phyloP scores from a whole-genome alignment of 2,888 invertebrate species.

The Acanthosepion pharaonis region DNA sequence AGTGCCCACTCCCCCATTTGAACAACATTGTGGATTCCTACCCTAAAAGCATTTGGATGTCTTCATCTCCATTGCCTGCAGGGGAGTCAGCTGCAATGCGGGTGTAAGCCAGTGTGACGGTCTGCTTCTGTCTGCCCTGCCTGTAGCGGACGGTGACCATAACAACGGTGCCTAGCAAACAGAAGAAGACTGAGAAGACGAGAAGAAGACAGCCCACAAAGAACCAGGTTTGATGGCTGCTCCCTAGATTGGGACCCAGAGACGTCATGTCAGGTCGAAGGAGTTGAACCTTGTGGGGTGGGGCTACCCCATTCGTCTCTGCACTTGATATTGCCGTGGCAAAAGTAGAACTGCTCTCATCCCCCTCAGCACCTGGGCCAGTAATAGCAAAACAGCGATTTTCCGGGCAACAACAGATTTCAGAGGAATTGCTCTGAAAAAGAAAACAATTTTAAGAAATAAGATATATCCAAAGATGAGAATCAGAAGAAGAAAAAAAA shows the following conservation, averaged over 20 bases:
- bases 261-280: neutral
- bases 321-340: neutral
- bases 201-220: constrained; percentile 37
- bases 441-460: neutral
- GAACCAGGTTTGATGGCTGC: constrained; percentile 5
- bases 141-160: constrained; percentile 36
- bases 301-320: neutral
- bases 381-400: neutral
- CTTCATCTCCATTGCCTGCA: constrained; percentile 43
- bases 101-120: constrained; percentile 40
- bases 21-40: constrained; percentile 38
- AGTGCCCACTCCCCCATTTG: neutral
- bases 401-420: constrained; percentile 24
- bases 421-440: neutral
- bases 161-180: neutral
- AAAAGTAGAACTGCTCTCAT: neutral
- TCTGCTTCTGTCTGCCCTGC: constrained; percentile 14
- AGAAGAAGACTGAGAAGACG: constrained; percentile 38
- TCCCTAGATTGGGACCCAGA: neutral
- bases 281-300: neutral
- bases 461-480: too few species aligned
- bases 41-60: constrained; percentile 46
- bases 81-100: constrained; percentile 45
- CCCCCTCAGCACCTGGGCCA: neutral
- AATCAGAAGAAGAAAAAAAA: too few species aligned